Percentiles rank a stretch among this genome's conserved stretches.
Evolutionary conservation across 2,113 vertebrate genomes (phyloP).

Genomic region (Microtus oregoni): DNA sequence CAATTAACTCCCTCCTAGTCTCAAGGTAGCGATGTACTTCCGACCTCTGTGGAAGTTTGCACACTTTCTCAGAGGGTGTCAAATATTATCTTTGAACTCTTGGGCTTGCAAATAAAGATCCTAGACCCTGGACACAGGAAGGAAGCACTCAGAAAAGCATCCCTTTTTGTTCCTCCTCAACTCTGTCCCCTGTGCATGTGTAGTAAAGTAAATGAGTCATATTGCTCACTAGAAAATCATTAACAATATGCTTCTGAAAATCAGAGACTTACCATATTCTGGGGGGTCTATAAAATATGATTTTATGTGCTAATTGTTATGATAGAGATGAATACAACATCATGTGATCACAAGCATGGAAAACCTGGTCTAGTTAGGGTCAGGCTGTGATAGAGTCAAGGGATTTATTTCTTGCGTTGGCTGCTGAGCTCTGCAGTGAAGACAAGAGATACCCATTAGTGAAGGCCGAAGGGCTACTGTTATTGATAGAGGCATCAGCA

Average conservation of each 20-base stretch:
- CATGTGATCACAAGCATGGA: background rate
- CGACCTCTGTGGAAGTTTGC: background rate
- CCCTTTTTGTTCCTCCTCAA: background rate
- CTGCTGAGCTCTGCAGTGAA: background rate
- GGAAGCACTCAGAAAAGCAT: background rate
- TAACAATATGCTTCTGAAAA: background rate
- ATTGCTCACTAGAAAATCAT: background rate
- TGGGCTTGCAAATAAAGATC: background rate
- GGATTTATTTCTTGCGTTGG: too few species aligned
- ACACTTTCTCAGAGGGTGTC: background rate
- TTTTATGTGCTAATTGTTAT: background rate
- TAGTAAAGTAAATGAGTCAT: background rate
- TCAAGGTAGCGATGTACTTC: background rate
- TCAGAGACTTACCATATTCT: background rate
- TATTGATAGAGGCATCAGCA: background rate
- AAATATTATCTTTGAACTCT: background rate
- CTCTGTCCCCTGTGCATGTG: background rate
- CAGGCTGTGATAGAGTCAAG: background rate
- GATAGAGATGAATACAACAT: background rate
- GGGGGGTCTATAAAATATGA: background rate
- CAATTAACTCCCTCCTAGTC: constrained; percentile 2
- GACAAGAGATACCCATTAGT: background rate
- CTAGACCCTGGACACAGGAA: background rate
- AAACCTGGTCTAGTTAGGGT: background rate
- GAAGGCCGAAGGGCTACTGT: background rate